Evolutionary conservation across 2,888 invertebrate genomes (phyloP), one percentile per base, ranked within the genome.

Genomic region (Cephus pulcher): DNA sequence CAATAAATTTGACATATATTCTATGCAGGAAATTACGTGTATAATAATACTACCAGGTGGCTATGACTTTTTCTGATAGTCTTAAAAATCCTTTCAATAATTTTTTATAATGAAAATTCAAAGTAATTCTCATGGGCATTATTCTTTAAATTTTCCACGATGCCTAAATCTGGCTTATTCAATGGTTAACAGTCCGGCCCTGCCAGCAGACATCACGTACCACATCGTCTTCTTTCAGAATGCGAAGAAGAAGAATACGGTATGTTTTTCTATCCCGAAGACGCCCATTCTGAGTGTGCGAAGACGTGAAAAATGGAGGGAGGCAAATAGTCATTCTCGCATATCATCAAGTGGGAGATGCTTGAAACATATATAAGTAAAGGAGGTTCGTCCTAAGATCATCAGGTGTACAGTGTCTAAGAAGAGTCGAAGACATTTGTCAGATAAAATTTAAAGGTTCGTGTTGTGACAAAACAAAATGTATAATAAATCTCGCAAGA

Each of bases 341-440:
- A 56, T 56, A 56, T 75, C 75, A 76, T 79, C 80, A 80, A 82
- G 82, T 82, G 83, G 83, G 83, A 82, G 82, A 80, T 34, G 80
- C 33, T 76, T 74, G 75, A 81, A 80, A 77, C 75, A 75, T 83
- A 56, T 56, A 84, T 84, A 82, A 82, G 81, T 82, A 82, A 79
- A 33, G 15, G 78, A 80, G 78, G 80, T 78, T 81, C 78, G 77
- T 73, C 78, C 77, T 81, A 56, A 69, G 71, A 82, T 81, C 81
- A 79, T 84, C 80, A 84, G 81, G 76, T 34, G 33, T 56, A n/a
- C 80, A 76, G 80, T 81, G 78, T 71, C 32, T 34, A 11, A 33
- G 71, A 30, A 71, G 71, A 34, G 71, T 71, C 34, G 71, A 34
- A 71, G 32, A 34, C 3, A 71, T 34, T 33, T 34, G 34, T 34